Evolutionary conservation across 1,140 invertebrate genomes (phyloP).

Genomic region (Heliconius hermathena): DNA sequence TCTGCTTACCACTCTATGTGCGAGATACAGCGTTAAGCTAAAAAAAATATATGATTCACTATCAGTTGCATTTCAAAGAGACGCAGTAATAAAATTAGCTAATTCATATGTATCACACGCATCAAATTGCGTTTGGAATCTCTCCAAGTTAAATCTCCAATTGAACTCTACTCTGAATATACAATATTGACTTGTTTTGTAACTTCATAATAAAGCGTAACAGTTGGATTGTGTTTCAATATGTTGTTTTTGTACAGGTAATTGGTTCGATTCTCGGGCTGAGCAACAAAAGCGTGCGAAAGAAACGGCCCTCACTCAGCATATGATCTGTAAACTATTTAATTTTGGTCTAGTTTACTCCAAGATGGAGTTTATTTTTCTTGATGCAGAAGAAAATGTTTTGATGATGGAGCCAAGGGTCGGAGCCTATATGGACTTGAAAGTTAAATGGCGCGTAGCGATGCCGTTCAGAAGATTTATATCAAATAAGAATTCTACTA

Average conservation of each 20-base stretch:
- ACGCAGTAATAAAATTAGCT: not conserved
- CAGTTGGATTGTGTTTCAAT: not conserved
- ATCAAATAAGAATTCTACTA: not conserved
- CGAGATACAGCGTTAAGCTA: too few species aligned
- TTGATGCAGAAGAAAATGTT: slow-evolving; percentile 55
- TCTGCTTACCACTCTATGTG: too few species aligned
- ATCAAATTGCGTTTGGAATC: not conserved
- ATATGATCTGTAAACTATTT: slow-evolving; percentile 77
- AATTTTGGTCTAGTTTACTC: slow-evolving; percentile 64
- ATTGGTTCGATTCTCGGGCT: slow-evolving; percentile 90
- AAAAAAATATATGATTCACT: not conserved
- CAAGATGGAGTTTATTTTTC: slow-evolving; percentile 71
- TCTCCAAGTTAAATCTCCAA: not conserved
- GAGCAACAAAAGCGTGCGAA: slow-evolving; percentile 87
- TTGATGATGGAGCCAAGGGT: slow-evolving; percentile 27
- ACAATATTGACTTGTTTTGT: not conserved
- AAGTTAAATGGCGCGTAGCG: slow-evolving; percentile 19
- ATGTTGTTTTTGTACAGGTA: slow-evolving; percentile 68
- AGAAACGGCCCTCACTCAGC: slow-evolving; percentile 89
- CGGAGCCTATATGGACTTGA: slow-evolving; percentile 28
- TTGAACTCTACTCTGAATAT: not conserved
- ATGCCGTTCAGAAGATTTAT: not conserved
- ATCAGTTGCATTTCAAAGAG: not conserved
- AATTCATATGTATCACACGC: not conserved
- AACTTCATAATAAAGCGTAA: not conserved